Evolutionary conservation across 2,797 vertebrate species (phyloP).

Genomic region (Miichthys miiuy): DNA sequence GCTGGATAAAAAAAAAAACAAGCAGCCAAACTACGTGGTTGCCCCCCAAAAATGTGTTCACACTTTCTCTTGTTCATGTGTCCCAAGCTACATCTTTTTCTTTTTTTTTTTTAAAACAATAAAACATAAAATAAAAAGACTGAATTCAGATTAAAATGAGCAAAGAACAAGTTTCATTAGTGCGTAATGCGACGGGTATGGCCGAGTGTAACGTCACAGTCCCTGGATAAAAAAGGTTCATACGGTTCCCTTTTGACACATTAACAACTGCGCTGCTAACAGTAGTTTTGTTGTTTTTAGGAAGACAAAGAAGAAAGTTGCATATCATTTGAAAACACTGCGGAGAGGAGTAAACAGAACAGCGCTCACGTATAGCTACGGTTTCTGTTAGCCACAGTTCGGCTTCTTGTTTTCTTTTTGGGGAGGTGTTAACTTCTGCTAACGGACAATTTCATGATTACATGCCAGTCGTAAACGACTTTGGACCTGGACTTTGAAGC

Average conservation of each 20-base stretch:
- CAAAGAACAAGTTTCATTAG: conserved; percentile 38
- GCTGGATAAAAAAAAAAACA: conserved; percentile 62
- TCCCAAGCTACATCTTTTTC: conserved; percentile 54
- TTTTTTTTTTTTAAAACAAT: conserved; percentile 45
- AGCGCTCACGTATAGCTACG: conserved; percentile 24
- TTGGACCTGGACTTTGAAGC: no score
- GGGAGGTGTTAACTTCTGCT: neutral
- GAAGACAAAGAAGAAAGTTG: conserved; percentile 63
- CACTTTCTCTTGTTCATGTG: conserved; percentile 47
- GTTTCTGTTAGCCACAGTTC: conserved; percentile 31
- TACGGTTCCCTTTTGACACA: conserved; percentile 68
- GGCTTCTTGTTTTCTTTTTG: conserved; percentile 3
- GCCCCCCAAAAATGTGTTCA: conserved; percentile 51
- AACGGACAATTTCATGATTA: neutral
- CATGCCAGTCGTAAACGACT: conserved; percentile 5
- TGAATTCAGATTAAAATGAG: conserved; percentile 29
- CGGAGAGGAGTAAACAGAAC: conserved; percentile 31
- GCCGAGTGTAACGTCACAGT: conserved; percentile 61
- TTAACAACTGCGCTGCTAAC: conserved; percentile 49
- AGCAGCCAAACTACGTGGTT: conserved; percentile 46
- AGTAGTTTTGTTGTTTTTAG: conserved; percentile 43
- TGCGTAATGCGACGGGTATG: conserved; percentile 44
- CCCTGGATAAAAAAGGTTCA: conserved; percentile 49
- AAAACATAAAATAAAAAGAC: conserved; percentile 35
- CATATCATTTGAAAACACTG: conserved; percentile 61